Evolutionary conservation across 1,140 invertebrate species (phyloP).

Genomic region (Penaeus indicus): DNA sequence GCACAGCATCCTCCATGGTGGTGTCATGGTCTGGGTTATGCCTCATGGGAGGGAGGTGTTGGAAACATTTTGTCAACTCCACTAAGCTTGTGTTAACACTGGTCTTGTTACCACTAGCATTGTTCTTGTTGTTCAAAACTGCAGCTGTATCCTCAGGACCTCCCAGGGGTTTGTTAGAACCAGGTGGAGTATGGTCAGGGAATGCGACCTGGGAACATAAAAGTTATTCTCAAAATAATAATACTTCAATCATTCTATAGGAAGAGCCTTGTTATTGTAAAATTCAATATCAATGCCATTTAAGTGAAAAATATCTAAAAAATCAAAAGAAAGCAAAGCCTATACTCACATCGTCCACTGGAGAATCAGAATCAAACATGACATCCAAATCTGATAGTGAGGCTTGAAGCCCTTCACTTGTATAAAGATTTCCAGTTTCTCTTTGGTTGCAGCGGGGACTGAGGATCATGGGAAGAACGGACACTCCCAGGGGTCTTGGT

Average conservation of each 20-base stretch:
- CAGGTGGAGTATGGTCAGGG: conserved; percentile 67
- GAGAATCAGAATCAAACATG: conserved; percentile 84
- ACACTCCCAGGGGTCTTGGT: conserved; percentile 48
- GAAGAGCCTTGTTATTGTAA: not conserved
- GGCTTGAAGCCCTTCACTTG: conserved; percentile 86
- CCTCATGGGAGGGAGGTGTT: conserved; percentile 94
- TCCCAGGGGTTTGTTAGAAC: conserved; percentile 74
- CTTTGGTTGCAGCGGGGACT: conserved; percentile 58
- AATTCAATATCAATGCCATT: conserved; percentile 24
- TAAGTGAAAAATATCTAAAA: not conserved
- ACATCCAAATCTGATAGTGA: conserved; percentile 91
- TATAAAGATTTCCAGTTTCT: conserved; percentile 79
- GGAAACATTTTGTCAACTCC: conserved; percentile 86
- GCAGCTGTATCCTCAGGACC: conserved; percentile 72
- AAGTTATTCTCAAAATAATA: not conserved
- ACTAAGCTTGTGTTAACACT: conserved; percentile 57
- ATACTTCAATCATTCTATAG: not conserved
- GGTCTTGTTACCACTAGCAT: conserved; percentile 52
- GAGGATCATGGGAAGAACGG: conserved; percentile 52
- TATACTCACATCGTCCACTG: conserved; percentile 59
- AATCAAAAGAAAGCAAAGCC: not conserved
- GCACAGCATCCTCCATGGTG: conserved; percentile 55
- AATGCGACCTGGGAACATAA: conserved; percentile 67
- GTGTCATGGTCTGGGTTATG: conserved; percentile 77
- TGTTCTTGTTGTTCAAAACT: conserved; percentile 51